phyloP scores from a whole-genome alignment of 2,888 invertebrate species.

The Lepeophtheirus nordmannii region DNA sequence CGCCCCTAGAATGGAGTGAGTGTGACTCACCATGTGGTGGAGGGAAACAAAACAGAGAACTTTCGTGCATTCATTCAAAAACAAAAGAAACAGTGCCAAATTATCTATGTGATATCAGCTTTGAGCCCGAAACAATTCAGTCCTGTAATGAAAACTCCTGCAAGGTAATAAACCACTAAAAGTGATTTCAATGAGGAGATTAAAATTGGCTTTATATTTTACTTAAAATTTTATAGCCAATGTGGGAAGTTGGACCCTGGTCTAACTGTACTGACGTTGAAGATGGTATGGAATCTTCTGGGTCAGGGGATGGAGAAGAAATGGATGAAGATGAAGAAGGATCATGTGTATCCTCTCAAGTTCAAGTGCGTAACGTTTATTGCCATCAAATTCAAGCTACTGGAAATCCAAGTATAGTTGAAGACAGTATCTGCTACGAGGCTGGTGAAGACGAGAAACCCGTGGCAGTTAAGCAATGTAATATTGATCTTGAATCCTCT shows the following conservation, averaged over 20 bases:
- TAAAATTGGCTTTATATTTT: no score
- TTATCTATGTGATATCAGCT: conserved; percentile 57
- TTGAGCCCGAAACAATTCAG: conserved; percentile 53
- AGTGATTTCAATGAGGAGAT: background rate
- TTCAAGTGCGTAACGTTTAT: conserved; percentile 42
- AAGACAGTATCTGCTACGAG: conserved; percentile 43
- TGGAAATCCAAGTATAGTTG: conserved; percentile 52
- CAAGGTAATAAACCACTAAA: conserved; percentile 42
- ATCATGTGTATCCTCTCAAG: conserved; percentile 23
- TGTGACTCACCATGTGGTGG: conserved; percentile 81
- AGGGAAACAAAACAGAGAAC: conserved; percentile 62
- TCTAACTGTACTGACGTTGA: conserved; percentile 54
- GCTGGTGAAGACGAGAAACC: conserved; percentile 47
- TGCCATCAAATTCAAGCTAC: conserved; percentile 63
- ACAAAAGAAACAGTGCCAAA: conserved; percentile 54
- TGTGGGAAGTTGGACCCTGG: conserved; percentile 65
- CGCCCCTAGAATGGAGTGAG: conserved; percentile 53
- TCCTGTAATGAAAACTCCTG: conserved; percentile 61
- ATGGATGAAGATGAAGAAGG: conserved; percentile 46
- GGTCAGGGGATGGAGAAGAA: conserved; percentile 4
- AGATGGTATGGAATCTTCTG: background rate
- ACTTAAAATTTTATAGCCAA: conserved; percentile 25
- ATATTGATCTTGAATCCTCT: conserved; percentile 21
- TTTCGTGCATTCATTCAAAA: conserved; percentile 60
- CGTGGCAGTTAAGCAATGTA: conserved; percentile 49